Percentiles rank a stretch among this genome's conserved stretches.
phyloP scores from a whole-genome alignment of 2,797 vertebrate species.

The Macropus fuliginosus region DNA sequence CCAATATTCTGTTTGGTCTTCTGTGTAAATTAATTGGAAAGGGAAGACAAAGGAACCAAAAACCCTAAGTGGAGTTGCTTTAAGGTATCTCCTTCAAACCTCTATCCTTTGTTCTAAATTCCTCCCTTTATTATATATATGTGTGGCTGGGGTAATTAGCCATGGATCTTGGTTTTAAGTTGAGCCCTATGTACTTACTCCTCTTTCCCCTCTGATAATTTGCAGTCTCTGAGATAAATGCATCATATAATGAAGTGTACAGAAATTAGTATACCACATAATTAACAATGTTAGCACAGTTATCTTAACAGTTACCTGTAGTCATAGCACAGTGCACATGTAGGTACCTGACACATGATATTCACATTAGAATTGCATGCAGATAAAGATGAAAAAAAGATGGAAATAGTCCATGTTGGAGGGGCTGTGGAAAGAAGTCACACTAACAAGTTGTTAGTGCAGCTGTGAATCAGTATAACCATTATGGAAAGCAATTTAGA shows the following conservation, averaged over 20 bases:
- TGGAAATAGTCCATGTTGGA: neutral
- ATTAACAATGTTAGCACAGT: neutral
- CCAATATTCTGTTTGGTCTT: neutral
- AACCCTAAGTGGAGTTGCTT: neutral
- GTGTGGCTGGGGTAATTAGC: neutral
- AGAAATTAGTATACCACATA: neutral
- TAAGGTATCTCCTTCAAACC: neutral
- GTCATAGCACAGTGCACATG: neutral
- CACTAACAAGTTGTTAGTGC: neutral
- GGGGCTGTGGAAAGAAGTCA: neutral
- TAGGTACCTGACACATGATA: neutral
- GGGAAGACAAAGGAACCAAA: neutral
- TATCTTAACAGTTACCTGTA: neutral
- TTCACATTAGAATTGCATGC: neutral
- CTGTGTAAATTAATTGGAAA: neutral
- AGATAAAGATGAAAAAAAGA: neutral
- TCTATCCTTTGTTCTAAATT: neutral
- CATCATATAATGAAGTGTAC: neutral
- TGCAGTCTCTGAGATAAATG: neutral
- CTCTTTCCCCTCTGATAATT: neutral
- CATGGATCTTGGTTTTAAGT: neutral
- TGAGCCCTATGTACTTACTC: neutral
- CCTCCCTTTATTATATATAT: neutral
- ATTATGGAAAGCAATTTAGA: neutral
- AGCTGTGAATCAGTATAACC: neutral